Percentiles rank a stretch among this genome's conserved stretches.
phyloP scores from a whole-genome alignment of 2,888 invertebrate species.

The Drosophila flavopinicola region DNA sequence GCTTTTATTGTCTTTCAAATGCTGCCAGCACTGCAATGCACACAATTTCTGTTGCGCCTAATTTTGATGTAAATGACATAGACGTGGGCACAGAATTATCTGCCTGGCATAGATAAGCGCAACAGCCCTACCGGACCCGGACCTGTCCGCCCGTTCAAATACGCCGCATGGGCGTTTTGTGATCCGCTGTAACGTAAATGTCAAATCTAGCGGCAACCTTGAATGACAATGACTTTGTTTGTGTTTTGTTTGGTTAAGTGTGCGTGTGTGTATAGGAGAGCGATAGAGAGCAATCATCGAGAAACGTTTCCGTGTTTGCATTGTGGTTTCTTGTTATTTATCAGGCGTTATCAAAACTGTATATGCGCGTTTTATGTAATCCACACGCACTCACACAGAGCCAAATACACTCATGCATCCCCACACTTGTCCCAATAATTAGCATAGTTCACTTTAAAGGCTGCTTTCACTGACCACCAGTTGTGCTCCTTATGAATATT shows the following conservation, averaged over 20 bases:
- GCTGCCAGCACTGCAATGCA: no score
- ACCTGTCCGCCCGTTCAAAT: neutral
- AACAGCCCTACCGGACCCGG: neutral
- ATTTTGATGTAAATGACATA: neutral
- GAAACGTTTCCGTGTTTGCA: slow-evolving; percentile 53
- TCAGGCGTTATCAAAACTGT: slow-evolving; percentile 46
- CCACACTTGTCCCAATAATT: neutral
- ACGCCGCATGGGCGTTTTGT: no score
- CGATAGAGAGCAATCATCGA: neutral
- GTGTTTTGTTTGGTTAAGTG: neutral
- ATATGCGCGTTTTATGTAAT: slow-evolving; percentile 51
- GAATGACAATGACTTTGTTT: slow-evolving; percentile 45
- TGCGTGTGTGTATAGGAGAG: neutral
- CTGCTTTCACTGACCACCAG: neutral
- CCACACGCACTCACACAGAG: slow-evolving; percentile 18
- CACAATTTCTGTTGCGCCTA: neutral
- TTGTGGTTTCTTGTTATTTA: slow-evolving; percentile 40
- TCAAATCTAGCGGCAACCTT: slow-evolving; percentile 52
- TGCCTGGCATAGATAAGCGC: slow-evolving; percentile 19
- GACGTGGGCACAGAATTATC: slow-evolving; percentile 12
- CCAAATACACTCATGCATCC: neutral
- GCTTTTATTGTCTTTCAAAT: no score
- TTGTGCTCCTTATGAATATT: neutral
- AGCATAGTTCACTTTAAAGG: neutral
- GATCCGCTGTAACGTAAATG: slow-evolving; percentile 5